Conservation (phyloP, 30 jellyfish, hydroid and myxozoan species). For the Nemopilema nomurai region DNA sequence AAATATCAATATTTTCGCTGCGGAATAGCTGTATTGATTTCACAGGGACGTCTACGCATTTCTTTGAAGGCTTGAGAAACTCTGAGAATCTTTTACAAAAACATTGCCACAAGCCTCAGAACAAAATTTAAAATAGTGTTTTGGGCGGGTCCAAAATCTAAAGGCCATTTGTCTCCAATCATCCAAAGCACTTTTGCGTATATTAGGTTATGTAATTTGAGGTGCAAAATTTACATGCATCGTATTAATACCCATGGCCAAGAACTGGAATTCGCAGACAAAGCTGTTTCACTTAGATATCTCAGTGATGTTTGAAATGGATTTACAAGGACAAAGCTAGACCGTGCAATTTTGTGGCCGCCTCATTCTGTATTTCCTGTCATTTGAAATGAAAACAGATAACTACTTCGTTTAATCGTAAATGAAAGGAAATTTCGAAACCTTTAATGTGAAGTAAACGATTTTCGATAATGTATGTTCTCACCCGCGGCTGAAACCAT, state of each 20-base stretch:
- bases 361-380: neutral
- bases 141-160: too few relatives aligned
- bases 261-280: neutral
- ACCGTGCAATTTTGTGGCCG: neutral
- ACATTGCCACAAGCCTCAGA: too few relatives aligned
- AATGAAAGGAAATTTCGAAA: neutral
- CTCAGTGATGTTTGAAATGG: neutral
- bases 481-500: conserved; percentile 98
- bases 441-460: neutral
- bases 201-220: neutral
- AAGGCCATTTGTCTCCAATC: too few relatives aligned
- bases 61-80: too few relatives aligned
- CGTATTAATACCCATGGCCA: neutral
- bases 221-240: neutral
- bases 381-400: neutral
- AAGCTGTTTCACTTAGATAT: neutral
- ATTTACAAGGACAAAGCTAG: neutral
- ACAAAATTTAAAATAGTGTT: too few relatives aligned
- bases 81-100: too few relatives aligned
- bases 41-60: too few relatives aligned
- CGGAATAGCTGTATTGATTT: too few relatives aligned
- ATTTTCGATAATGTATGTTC: neutral
- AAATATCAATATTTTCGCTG: too few relatives aligned
- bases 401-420: neutral
- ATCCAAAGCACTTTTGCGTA: too few relatives aligned